phyloP scores from a whole-genome alignment of 2,797 vertebrate species.

The Amblyraja radiata region DNA sequence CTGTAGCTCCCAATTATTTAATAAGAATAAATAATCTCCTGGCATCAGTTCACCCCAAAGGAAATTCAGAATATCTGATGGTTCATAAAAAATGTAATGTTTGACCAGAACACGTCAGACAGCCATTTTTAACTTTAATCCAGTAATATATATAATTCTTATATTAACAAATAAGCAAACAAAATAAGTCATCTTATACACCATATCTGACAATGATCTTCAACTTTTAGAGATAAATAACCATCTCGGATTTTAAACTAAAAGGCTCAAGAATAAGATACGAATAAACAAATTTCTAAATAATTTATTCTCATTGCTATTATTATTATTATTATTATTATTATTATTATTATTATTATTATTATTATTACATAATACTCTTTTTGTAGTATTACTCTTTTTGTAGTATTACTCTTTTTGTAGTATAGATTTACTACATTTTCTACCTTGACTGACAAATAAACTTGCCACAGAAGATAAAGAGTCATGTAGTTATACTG shows the following conservation, averaged over 20 bases:
- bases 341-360: background rate
- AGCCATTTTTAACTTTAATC: background rate
- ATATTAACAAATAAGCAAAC: background rate
- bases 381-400: no score
- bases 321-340: background rate
- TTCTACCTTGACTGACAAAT: background rate
- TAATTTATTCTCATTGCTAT: background rate
- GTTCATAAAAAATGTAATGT: background rate
- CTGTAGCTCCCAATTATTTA: background rate
- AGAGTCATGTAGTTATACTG: constrained; percentile 52
- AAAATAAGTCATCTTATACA: background rate
- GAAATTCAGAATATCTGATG: background rate
- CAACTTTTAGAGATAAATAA: background rate
- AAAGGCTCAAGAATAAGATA: background rate
- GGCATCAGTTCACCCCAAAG: background rate
- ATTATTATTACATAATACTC: no score
- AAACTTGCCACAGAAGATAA: background rate
- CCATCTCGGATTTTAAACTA: background rate
- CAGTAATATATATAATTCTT: background rate
- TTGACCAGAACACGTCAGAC: background rate
- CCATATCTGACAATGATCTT: background rate
- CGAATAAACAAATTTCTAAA: background rate
- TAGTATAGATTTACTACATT: background rate
- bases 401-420: no score
- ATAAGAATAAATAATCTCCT: background rate